These are phyloP conservation scores for Hypsopygia costalis DNA, from an alignment of 2,888 invertebrate species.

Conservation along the genomic window DNA sequence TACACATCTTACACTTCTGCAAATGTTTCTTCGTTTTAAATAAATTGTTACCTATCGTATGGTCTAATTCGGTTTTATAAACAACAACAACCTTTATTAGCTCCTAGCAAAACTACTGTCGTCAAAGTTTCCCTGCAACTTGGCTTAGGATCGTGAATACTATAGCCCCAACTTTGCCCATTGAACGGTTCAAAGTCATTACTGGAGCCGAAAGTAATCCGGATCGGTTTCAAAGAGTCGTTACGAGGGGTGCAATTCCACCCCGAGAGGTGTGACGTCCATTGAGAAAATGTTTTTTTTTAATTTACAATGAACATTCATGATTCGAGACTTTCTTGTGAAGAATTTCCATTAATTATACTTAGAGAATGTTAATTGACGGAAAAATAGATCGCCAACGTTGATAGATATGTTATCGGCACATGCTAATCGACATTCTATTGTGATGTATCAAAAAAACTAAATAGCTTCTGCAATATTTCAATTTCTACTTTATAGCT, in stretches of 20 bases:
- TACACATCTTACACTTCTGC: no score
- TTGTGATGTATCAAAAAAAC: no score
- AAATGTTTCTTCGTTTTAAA: no score
- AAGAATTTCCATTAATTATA: not conserved
- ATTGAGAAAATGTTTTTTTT: conserved; percentile 18
- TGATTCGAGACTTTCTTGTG: not conserved
- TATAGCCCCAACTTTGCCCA: conserved; percentile 14
- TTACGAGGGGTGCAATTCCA: conserved; percentile 14
- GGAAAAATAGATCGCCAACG: not conserved
- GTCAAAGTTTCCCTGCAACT: not conserved
- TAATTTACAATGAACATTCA: not conserved
- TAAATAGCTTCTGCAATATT: not conserved
- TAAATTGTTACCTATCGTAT: no score
- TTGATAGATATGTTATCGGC: not conserved
- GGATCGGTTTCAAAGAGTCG: conserved; percentile 17
- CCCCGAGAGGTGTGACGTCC: conserved; percentile 15
- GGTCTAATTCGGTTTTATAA: not conserved
- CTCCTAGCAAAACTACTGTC: not conserved
- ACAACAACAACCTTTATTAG: not conserved
- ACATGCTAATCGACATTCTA: no score
- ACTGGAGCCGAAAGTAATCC: conserved; percentile 10
- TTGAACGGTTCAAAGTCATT: conserved; percentile 13
- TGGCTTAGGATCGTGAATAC: conserved; percentile 6
- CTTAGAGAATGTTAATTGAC: conserved; percentile 6
- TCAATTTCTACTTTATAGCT: no score